Percentiles rank a stretch among this genome's conserved stretches.
These are phyloP conservation scores for Beaufortia kweichowensis DNA, from an alignment of 2,113 vertebrate genomes.

Conservation along the genomic window DNA sequence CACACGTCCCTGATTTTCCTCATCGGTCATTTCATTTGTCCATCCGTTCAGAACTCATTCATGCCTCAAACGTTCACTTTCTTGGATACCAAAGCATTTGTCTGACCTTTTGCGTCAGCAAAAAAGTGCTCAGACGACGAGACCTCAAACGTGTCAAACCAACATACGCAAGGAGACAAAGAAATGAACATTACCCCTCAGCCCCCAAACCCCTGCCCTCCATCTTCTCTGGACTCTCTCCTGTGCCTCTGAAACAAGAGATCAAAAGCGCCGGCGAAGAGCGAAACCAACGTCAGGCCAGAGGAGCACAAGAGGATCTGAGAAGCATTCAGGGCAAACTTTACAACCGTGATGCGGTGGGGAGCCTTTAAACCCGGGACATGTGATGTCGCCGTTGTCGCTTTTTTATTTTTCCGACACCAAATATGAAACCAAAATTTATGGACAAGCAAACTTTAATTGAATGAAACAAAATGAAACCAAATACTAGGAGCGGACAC, in stretches of 20 bases:
- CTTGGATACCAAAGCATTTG: constrained; percentile 67
- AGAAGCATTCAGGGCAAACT: constrained; percentile 49
- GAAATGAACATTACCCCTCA: constrained; percentile 45
- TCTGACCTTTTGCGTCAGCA: constrained; percentile 59
- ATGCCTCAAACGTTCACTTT: constrained; percentile 42
- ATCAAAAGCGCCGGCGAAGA: constrained; percentile 62
- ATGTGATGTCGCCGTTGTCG: constrained; percentile 1
- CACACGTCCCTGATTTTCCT: not conserved
- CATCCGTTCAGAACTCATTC: constrained; percentile 18
- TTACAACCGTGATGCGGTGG: constrained; percentile 48
- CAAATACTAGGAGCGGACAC: constrained; percentile 69
- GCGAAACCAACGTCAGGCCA: constrained; percentile 55
- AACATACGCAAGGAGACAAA: constrained; percentile 50
- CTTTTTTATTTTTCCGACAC: constrained; percentile 54
- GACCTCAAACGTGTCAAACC: constrained; percentile 69
- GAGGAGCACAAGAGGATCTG: constrained; percentile 55
- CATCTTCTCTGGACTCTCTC: constrained; percentile 61
- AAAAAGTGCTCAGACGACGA: constrained; percentile 72
- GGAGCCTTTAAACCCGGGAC: constrained; percentile 46
- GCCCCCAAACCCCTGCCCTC: constrained; percentile 67
- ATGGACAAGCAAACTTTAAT: constrained; percentile 74
- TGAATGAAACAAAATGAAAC: constrained; percentile 72
- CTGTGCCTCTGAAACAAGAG: constrained; percentile 67
- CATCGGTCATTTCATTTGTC: constrained; percentile 7
- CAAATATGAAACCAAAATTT: constrained; percentile 73